Conservation (phyloP, 1,140 invertebrate genomes). For the Zaprionus vittiger region DNA sequence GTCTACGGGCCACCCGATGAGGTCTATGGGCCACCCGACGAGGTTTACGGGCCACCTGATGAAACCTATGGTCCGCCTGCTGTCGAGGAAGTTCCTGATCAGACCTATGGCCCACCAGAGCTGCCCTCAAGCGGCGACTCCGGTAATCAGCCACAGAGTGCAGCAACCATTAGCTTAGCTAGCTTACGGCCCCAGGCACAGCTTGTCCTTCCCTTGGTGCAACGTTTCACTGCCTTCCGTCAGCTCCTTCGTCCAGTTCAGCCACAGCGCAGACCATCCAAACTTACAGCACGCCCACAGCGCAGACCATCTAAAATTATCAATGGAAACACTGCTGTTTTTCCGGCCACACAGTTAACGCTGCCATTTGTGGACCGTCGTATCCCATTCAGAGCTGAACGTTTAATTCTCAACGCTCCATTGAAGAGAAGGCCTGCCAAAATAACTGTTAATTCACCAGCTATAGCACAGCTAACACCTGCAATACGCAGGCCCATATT, state of each 20-base stretch:
- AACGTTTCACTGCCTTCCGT: constrained; percentile 58
- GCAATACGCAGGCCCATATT: constrained; percentile 39
- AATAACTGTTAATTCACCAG: constrained; percentile 38
- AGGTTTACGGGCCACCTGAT: constrained; percentile 46
- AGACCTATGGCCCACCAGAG: constrained; percentile 31
- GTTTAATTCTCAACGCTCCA: constrained; percentile 61
- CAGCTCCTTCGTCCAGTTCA: constrained; percentile 27
- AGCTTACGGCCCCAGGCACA: constrained; percentile 64
- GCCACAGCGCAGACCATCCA: constrained; percentile 57
- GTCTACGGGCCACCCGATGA: constrained; percentile 37
- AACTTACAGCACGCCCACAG: constrained; percentile 46
- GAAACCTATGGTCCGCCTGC: constrained; percentile 35
- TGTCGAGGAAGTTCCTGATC: constrained; percentile 19
- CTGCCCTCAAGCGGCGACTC: constrained; percentile 29
- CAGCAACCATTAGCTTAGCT: constrained; percentile 55
- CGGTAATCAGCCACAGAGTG: constrained; percentile 37
- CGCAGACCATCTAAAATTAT: constrained; percentile 49
- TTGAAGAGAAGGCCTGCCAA: constrained; percentile 41
- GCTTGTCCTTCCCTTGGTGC: constrained; percentile 58
- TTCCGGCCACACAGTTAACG: constrained; percentile 56
- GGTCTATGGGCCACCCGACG: constrained; percentile 32
- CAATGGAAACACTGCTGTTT: constrained; percentile 36
- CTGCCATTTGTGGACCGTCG: constrained; percentile 67
- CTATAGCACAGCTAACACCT: constrained; percentile 35
- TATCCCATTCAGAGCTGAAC: constrained; percentile 59